Base-by-base conservation (phyloP, 1,140 invertebrate genomes). In the Cotesia vestalis region DNA sequence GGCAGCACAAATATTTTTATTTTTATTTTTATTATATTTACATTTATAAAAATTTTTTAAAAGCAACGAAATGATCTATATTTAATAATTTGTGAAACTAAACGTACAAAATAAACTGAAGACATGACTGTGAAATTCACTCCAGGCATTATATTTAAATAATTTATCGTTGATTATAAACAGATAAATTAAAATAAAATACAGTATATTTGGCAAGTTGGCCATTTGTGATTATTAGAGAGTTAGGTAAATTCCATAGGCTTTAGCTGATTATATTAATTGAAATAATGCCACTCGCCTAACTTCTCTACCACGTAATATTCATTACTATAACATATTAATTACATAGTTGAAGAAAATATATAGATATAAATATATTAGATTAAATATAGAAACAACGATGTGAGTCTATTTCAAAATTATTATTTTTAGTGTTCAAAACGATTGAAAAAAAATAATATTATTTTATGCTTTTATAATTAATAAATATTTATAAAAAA, bases 181-280 rank as follows among this genome's bases (percentile, higher is more conserved):
- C n/a, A 9, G 3, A 12, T 12, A 63, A 63, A 36, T 63, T 63
- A 27, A 27, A 63, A 3, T 62, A 36, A 62, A 63, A 3, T 35
- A 38, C 17, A 55, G 34, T 38, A 38, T 63, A 63, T 36, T 36
- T 34, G 62, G 36, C 12, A n/a, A n/a, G 63, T 68, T 75, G 78
- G 79, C 68, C 73, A 71, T 66, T 78, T 81, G 78, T 83, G 81
- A 81, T 83, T 79, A 75, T 70, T 78, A 79, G 79, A 79, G 75
- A 76, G 76, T 80, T 83, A 76, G 76, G 76, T 74, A 79, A 70
- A 80, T 79, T 81, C 75, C 80, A 81, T 80, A 74, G 78, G 80
- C 74, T 80, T 72, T 78, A 79, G 69, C 69, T 80, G 27, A 27
- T 27, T 77, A 66, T 70, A 78, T 55, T 14, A 17, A 17, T 55